These are phyloP conservation scores for Brachymystax lenok DNA, from an alignment of 2,797 vertebrate species.

Conservation along the genomic window DNA sequence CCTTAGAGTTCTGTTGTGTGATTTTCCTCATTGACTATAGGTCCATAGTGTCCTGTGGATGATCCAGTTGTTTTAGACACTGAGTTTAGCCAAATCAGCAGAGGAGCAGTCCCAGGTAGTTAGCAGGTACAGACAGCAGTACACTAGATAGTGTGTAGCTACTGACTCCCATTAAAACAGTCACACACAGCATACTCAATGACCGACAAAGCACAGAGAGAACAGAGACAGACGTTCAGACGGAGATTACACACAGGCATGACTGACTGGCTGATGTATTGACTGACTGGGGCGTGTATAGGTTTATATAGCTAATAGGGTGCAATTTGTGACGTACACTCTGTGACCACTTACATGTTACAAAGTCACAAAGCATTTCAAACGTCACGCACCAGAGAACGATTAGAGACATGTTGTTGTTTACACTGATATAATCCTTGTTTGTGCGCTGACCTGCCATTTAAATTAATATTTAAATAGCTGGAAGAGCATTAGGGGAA, in stretches of 20 bases:
- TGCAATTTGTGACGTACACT: background rate
- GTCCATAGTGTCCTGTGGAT: conserved; percentile 34
- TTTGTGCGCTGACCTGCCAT: conserved; percentile 55
- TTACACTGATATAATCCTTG: conserved; percentile 65
- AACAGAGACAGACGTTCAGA: background rate
- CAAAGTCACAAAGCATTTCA: conserved; percentile 50
- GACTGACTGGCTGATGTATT: background rate
- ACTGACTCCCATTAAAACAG: conserved; percentile 23
- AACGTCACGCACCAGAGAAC: conserved; percentile 56
- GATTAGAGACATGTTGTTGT: conserved; percentile 46
- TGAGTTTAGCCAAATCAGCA: conserved; percentile 37
- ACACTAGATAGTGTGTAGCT: conserved; percentile 47
- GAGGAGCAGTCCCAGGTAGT: conserved; percentile 42
- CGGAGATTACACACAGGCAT: background rate
- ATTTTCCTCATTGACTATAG: conserved; percentile 24
- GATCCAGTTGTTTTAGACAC: conserved; percentile 42
- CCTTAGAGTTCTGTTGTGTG: background rate
- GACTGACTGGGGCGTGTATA: background rate
- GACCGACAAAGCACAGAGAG: background rate
- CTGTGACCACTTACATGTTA: conserved; percentile 30
- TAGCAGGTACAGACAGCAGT: conserved; percentile 31
- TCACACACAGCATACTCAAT: conserved; percentile 16
- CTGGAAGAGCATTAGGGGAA: conserved; percentile 50
- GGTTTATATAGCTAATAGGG: background rate
- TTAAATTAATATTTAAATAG: conserved; percentile 73